Evolutionary conservation across 2,888 invertebrate genomes (phyloP), one percentile per base, ranked within the genome.

Genomic region (Orthonychiurus folsomi): DNA sequence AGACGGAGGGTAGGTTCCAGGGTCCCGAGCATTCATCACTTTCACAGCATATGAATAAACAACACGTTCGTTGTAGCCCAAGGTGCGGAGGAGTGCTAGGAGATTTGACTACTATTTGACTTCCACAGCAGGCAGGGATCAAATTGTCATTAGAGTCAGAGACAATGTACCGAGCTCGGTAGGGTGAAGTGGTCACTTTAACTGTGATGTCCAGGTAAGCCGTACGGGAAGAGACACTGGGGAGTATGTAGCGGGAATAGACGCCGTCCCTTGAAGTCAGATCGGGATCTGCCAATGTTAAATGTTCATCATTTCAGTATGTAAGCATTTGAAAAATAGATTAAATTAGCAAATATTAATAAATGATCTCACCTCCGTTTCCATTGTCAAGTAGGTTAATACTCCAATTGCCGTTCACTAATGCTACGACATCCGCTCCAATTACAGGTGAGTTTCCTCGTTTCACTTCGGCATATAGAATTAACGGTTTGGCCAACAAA

Each of bases 221-320:
- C 59, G 24, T 67, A 67, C 64, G 71, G 21, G 62, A 54, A 48
- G 68, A 60, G 24, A 65, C 18, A 3, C 77, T 76, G 18, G 81
- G 79, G 65, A 78, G 80, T 69, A 83, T 82, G 74, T 83, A 84
- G 53, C 83, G 78, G 0, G 84, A 82, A 73, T 86, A 86, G 15
- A 85, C 79, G 1, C 86, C 85, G 75, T 86, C 86, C 1, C 82
- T 82, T 74, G 79, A 80, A 23, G 81, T 81, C 26, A 85, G 79
- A 74, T 86, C 86, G 0, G 85, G 84, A 76, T 85, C 85, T 80
- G 69, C 21, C 12, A 48, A n/a, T n/a, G n/a, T n/a, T n/a, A n/a
- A n/a, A n/a, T n/a, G n/a, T n/a, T n/a, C n/a, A n/a, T n/a, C n/a
- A n/a, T n/a, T n/a, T n/a, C n/a, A n/a, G n/a, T n/a, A n/a, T n/a